Percentiles rank a stretch among this genome's conserved stretches.
phyloP scores from a whole-genome alignment of 2,797 vertebrate species.

The Anabas testudineus region DNA sequence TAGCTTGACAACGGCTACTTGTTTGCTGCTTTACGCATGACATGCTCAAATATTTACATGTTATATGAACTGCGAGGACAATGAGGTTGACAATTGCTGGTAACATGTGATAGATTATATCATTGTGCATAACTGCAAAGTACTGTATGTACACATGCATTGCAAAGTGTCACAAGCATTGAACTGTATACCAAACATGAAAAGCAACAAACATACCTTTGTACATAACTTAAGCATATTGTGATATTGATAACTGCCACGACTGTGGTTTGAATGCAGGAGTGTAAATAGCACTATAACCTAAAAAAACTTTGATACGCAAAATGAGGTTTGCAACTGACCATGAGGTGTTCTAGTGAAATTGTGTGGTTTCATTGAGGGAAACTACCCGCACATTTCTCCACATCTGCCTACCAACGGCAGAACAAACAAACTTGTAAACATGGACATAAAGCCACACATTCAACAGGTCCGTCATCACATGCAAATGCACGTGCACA shows the following conservation, averaged over 20 bases:
- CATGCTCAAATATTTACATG: conserved; percentile 27
- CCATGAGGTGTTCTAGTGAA: conserved; percentile 61
- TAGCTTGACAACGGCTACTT: conserved; percentile 66
- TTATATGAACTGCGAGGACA: conserved; percentile 31
- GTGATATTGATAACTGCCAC: conserved; percentile 8
- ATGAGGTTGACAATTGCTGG: conserved; percentile 7
- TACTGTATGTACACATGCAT: not conserved
- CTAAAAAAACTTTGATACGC: conserved; percentile 39
- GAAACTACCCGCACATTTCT: conserved; percentile 40
- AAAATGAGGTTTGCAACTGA: conserved; percentile 64
- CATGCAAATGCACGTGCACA: not conserved
- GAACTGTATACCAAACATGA: not conserved
- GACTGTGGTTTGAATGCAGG: conserved; percentile 5
- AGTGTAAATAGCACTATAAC: conserved; percentile 19
- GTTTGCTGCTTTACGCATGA: conserved; percentile 50
- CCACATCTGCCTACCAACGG: conserved; percentile 31
- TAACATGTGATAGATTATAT: not conserved
- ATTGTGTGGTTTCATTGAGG: conserved; percentile 64
- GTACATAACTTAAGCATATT: not conserved
- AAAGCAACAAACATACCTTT: not conserved
- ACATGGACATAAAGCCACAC: conserved; percentile 35
- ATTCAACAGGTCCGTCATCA: not conserved
- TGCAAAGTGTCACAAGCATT: not conserved
- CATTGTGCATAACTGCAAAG: not conserved
- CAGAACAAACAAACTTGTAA: conserved; percentile 43